Evolutionary conservation across 2,797 vertebrate genomes (phyloP).

Genomic region (Sylvia borin): DNA sequence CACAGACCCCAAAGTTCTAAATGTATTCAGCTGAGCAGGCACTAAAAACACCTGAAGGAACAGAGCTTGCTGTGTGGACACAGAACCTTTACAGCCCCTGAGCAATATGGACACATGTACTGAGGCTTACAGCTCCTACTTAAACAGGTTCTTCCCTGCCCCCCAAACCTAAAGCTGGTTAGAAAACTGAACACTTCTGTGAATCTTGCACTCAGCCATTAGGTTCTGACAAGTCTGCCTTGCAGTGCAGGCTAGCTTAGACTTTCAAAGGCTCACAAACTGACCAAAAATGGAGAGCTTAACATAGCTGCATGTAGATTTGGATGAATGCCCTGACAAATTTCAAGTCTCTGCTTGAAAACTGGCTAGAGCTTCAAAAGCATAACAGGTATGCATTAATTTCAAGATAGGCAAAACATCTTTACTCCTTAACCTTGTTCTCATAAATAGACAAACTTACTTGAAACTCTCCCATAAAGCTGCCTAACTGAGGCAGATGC

Average conservation of each 20-base stretch:
- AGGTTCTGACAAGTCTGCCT: neutral
- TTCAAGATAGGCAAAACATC: neutral
- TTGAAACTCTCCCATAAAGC: neutral
- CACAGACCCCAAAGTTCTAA: neutral
- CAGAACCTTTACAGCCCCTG: neutral
- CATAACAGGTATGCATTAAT: neutral
- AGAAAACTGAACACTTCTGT: neutral
- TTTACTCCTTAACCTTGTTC: neutral
- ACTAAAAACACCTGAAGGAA: neutral
- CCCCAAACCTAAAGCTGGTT: neutral
- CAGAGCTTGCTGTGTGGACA: neutral
- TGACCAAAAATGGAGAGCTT: slow-evolving; percentile 17
- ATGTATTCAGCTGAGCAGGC: neutral
- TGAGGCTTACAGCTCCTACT: neutral
- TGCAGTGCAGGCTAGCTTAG: neutral
- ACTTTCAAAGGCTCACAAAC: neutral
- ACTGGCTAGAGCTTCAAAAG: slow-evolving; percentile 5
- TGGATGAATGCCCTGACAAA: slow-evolving; percentile 6
- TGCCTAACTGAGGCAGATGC: neutral
- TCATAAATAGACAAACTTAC: neutral
- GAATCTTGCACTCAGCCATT: neutral
- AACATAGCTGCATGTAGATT: neutral
- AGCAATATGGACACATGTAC: neutral
- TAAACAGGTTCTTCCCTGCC: neutral
- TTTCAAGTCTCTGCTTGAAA: slow-evolving; percentile 35